Base-by-base conservation (phyloP, 2,113 vertebrate species). In the Barnardius zonarius region DNA sequence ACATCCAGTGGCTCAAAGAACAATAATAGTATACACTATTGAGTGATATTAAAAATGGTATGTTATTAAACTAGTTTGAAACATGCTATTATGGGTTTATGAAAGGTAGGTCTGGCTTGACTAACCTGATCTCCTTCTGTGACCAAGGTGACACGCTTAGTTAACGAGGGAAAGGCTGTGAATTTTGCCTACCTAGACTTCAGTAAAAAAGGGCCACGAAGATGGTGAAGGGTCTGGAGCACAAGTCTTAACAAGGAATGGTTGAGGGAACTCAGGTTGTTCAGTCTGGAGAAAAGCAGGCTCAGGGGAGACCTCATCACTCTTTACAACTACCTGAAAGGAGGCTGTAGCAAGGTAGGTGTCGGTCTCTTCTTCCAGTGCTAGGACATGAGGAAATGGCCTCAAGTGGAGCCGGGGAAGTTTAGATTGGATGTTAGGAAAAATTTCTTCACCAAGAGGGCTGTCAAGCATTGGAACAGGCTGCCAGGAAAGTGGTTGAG, bases 271-370 rank as follows among this genome's bases (percentile, higher is more conserved):
- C 10, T 57, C 14, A 2, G 2, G 3, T 0, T 82, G 25, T 77
- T 54, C n/a, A 49, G 22, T 8, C 27, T 62, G 37, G 11, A 66
- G 27, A 54, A 75, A 13, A 84, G 18, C 16, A 75, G 18, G 8
- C 30, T 64, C 11, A 69, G 35, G 17, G 11, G 23, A 73, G 28
- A 87, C 8, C 28, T 83, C 9, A 12, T 18, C 1, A 0, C 37
- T 54, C 16, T 37, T 22, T 66, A 27, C 22, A 66, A 4, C 5
- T 37, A 33, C 11, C 28, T 57, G 43, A 79, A 63, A 51, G 28
- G 35, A 63, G 37, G 14, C 0, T 51, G 11, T 18, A 52, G 33
- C 1, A 3, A 63, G 6, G 8, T 25, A n/a, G 7, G 15, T 0
- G 4, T 7, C 6, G 0, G 2, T 62, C 33, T n/a, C 28, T 57